Evolutionary conservation across 1,140 invertebrate genomes (phyloP), one percentile per base, ranked within the genome.

Genomic region (Sweltsa coloradensis): DNA sequence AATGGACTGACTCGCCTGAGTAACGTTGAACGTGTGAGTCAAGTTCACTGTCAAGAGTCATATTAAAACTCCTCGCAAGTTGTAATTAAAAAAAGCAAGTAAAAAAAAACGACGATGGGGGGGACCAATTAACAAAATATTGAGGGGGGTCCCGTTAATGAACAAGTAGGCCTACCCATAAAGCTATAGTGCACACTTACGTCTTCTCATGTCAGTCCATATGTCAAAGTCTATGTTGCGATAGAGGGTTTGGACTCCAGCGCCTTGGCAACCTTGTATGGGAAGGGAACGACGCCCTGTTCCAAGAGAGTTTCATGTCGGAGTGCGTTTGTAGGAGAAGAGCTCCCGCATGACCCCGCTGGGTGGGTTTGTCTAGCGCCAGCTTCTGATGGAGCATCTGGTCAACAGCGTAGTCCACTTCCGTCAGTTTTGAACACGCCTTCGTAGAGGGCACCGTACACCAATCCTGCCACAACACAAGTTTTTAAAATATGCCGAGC

Each of bases 261-360:
- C 2, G 89, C 85, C 65, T 92, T 92, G 4, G 89, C 89, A 4
- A 93, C 81, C 73, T 89, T 85, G 60, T 89, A 93, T 1, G 89
- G 85, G 65, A 93, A 89, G n/a, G 89, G 88, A 14, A 85, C 84
- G 19, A 81, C 72, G 13, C 74, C 75, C 54, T 69, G 65, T 47
- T 69, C 62, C 7, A 76, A 57, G n/a, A 69, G 55, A 19, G 75
- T 69, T 69, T 67, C 40, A 74, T 74, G 45, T 73, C 49, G 18
- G 45, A 31, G 49, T 42, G 39, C 18, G 26, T 7, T 49, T 45
- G 27, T n/a, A n/a, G n/a, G n/a, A n/a, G n/a, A n/a, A n/a, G n/a
- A n/a, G n/a, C n/a, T n/a, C n/a, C n/a, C n/a, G n/a, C n/a, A n/a
- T n/a, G n/a, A n/a, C n/a, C n/a, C n/a, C 39, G 36, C 23, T 25